Evolutionary conservation across 1,140 invertebrate species (phyloP).

Genomic region (Ceratitis capitata): DNA sequence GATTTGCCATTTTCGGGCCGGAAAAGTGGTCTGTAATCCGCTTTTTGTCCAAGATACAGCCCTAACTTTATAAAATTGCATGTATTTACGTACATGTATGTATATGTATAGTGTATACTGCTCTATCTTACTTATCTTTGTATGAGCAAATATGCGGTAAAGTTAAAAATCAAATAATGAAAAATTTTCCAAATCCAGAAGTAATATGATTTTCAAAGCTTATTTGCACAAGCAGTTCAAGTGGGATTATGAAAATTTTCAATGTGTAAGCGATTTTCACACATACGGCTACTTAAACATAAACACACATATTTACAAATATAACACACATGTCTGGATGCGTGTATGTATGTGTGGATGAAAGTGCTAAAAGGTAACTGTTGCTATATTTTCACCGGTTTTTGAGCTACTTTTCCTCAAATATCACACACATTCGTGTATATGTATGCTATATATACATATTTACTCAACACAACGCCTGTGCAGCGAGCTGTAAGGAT

Average conservation of each 20-base stretch:
- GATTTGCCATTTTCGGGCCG: no score
- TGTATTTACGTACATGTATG: background rate
- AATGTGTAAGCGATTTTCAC: background rate
- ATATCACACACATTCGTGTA: background rate
- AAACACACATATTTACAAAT: no score
- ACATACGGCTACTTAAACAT: no score
- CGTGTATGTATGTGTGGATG: background rate
- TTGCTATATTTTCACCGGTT: background rate
- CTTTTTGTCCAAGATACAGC: no score
- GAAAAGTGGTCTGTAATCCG: no score
- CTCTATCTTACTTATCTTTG: background rate
- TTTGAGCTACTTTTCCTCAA: background rate
- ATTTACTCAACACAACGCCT: background rate
- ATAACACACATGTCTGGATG: no score
- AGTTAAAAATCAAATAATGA: slow-evolving; percentile 21
- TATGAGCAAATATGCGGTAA: background rate
- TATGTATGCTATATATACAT: background rate
- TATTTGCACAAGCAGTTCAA: slow-evolving; percentile 34
- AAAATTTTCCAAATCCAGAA: slow-evolving; percentile 17
- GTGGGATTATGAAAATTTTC: slow-evolving; percentile 34
- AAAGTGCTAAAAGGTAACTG: background rate
- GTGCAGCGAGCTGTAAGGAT: background rate
- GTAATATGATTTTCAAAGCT: slow-evolving; percentile 34
- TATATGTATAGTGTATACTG: background rate
- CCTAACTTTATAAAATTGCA: no score